phyloP scores from a whole-genome alignment of 1,140 invertebrate species.

The Caenorhabditis brenneri region DNA sequence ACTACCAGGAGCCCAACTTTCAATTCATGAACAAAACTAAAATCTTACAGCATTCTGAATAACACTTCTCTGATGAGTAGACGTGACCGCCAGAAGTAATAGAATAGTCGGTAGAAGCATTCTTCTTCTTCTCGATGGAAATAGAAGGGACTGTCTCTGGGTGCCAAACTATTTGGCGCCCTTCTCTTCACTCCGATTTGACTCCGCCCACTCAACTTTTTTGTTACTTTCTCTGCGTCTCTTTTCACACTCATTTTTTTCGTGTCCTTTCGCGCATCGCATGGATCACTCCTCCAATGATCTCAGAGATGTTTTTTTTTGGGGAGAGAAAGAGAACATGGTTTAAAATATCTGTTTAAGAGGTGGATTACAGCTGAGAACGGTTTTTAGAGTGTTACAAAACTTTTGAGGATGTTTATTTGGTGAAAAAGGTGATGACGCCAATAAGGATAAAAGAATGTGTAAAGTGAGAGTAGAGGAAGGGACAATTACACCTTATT shows the following conservation, averaged over 20 bases:
- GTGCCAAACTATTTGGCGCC: slow-evolving; percentile 37
- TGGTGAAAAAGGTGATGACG: not conserved
- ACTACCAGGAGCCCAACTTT: not conserved
- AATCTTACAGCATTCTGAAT: slow-evolving; percentile 10
- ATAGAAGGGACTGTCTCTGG: not conserved
- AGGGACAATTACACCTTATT: not conserved
- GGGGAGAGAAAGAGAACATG: not conserved
- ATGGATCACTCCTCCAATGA: not conserved
- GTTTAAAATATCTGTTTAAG: not conserved
- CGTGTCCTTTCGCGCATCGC: not conserved
- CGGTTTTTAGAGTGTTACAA: slow-evolving; percentile 19
- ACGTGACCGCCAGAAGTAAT: not conserved
- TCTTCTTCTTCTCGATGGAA: slow-evolving; percentile 1
- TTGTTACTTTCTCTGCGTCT: not conserved
- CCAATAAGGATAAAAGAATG: not conserved
- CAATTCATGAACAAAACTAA: no score
- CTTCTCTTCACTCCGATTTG: not conserved
- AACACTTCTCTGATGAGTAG: not conserved
- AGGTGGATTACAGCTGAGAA: slow-evolving; percentile 19
- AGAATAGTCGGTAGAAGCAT: slow-evolving; percentile 5
- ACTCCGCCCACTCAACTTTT: slow-evolving; percentile 29
- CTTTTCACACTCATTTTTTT: not conserved
- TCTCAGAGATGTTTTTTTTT: slow-evolving; percentile 11
- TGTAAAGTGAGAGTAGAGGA: not conserved
- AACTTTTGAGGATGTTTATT: not conserved